Conservation (phyloP, 2,888 invertebrate genomes). For the Noctuana brunneofusca region DNA sequence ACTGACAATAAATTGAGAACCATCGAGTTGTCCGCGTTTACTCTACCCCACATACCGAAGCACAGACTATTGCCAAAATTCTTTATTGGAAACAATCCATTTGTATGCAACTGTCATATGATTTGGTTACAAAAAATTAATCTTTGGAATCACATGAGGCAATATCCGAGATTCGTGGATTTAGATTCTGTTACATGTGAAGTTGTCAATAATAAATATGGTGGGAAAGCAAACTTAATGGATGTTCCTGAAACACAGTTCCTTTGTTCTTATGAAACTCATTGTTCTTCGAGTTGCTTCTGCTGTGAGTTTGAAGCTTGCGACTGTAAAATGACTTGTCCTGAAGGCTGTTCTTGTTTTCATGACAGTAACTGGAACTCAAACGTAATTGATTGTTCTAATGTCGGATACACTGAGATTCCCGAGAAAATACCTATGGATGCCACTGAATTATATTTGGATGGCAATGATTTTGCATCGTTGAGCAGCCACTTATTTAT, state of each 20-base stretch:
- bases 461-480: conserved; percentile 89
- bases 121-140: conserved; percentile 92
- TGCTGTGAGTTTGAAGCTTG: conserved; percentile 95
- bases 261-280: conserved; percentile 90
- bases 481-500: conserved; percentile 92
- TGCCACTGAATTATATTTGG: conserved; percentile 92
- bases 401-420: conserved; percentile 86
- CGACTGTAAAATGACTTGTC: conserved; percentile 95
- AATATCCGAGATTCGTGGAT: conserved; percentile 90
- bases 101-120: conserved; percentile 93
- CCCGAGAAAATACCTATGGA: conserved; percentile 93
- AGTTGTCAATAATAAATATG: conserved; percentile 86
- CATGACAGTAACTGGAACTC: conserved; percentile 93
- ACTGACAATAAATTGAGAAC: conserved; percentile 89
- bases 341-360: conserved; percentile 91
- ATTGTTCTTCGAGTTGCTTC: conserved; percentile 92
- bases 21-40: conserved; percentile 88
- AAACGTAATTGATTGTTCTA: conserved; percentile 92
- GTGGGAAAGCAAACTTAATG: conserved; percentile 85
- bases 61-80: conserved; percentile 88
- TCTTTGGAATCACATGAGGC: conserved; percentile 87
- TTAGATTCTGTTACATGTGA: conserved; percentile 89
- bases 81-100: conserved; percentile 91
- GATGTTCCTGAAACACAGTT: conserved; percentile 89
- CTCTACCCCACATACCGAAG: conserved; percentile 85